phyloP scores from a whole-genome alignment of 2,888 invertebrate species.

The Lepidocyrtinus sp. region DNA sequence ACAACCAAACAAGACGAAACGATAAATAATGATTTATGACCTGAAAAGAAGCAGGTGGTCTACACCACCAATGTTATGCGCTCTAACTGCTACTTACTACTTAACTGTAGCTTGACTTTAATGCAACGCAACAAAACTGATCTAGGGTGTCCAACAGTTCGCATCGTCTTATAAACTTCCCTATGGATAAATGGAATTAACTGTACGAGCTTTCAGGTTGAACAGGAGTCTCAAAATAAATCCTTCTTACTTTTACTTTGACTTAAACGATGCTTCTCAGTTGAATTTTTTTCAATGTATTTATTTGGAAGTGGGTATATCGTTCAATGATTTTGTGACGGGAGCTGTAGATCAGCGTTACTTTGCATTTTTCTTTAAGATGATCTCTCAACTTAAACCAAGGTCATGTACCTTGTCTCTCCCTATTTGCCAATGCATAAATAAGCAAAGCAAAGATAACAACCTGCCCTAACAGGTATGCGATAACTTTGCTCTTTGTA shows the following conservation, averaged over 20 bases:
- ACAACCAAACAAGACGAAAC: slow-evolving; percentile 23
- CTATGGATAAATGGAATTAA: not conserved
- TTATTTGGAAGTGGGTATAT: not conserved
- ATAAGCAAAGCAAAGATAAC: not conserved
- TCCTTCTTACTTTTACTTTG: no score
- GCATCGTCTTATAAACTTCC: not conserved
- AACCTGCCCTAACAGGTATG: not conserved
- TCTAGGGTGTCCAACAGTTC: not conserved
- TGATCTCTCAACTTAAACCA: not conserved
- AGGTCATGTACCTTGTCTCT: not conserved
- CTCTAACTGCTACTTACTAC: slow-evolving; percentile 9
- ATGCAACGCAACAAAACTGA: slow-evolving; percentile 6
- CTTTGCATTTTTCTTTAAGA: not conserved
- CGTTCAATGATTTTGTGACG: not conserved
- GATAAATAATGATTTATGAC: slow-evolving; percentile 56
- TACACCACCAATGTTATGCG: slow-evolving; percentile 23
- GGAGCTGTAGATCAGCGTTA: not conserved
- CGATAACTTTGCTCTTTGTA: not conserved
- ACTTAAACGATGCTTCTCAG: no score
- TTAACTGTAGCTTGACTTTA: not conserved
- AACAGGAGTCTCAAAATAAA: not conserved
- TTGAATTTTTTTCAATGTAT: no score
- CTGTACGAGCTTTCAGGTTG: not conserved
- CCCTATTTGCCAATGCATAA: not conserved
- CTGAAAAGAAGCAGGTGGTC: slow-evolving; percentile 52